Evolutionary conservation across 2,888 invertebrate genomes (phyloP).

Genomic region (Drosophila atroscutellata): DNA sequence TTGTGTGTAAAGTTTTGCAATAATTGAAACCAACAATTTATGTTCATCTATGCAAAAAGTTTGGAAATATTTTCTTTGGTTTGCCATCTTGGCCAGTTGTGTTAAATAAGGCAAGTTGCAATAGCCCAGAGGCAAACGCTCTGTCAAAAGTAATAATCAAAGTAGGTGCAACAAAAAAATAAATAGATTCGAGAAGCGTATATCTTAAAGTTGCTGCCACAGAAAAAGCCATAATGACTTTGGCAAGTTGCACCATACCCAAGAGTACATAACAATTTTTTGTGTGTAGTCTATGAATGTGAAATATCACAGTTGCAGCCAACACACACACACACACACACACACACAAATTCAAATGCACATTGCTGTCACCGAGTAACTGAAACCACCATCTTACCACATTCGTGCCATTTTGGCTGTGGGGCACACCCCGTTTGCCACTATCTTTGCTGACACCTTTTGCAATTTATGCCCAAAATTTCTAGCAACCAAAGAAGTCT

Average conservation of each 20-base stretch:
- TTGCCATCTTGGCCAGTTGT: conserved; percentile 49
- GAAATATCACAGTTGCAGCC: conserved; percentile 59
- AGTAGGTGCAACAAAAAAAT: conserved; percentile 20
- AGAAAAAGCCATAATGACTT: conserved; percentile 63
- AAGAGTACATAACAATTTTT: conserved; percentile 58
- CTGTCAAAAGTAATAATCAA: conserved; percentile 50
- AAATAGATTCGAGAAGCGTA: conserved; percentile 14
- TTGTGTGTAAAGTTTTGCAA: conserved; percentile 70
- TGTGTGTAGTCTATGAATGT: conserved; percentile 61
- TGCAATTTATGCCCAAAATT: conserved; percentile 71
- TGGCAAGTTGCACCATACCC: conserved; percentile 58
- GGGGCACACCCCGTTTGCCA: conserved; percentile 29
- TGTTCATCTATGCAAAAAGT: conserved; percentile 67
- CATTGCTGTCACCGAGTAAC: conserved; percentile 1
- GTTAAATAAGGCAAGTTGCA: conserved; percentile 70
- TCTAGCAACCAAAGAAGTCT: conserved; percentile 38
- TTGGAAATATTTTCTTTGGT: conserved; percentile 59
- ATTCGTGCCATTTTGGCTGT: conserved; percentile 23
- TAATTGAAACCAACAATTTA: conserved; percentile 76
- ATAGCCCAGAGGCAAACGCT: conserved; percentile 29
- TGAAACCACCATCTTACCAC: conserved; percentile 45
- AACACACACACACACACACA: background rate
- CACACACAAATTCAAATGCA: background rate
- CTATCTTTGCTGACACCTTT: conserved; percentile 75
- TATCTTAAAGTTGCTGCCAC: conserved; percentile 38